Evolutionary conservation across 2,797 vertebrate genomes (phyloP).

Genomic region (Halcyon badia): DNA sequence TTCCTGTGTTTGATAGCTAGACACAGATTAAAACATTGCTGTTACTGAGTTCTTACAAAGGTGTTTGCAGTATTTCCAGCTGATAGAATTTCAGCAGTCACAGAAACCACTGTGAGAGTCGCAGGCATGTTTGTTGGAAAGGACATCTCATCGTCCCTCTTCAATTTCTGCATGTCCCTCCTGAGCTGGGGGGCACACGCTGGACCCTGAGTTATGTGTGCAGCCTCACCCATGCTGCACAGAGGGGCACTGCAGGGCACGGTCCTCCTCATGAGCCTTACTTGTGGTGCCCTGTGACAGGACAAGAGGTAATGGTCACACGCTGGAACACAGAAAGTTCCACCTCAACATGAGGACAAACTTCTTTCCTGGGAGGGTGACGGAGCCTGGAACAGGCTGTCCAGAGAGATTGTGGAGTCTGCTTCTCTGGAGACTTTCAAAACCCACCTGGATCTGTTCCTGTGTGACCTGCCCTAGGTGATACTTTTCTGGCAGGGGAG

Average conservation of each 20-base stretch:
- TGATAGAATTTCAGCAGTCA: neutral
- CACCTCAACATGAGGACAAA: no score
- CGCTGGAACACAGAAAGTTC: no score
- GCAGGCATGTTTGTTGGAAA: neutral
- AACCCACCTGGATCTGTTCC: no score
- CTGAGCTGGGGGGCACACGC: neutral
- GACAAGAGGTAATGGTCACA: no score
- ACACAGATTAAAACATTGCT: neutral
- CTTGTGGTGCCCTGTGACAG: rapidly evolving
- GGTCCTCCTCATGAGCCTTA: rapidly evolving
- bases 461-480: no score
- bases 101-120: neutral
- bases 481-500: no score
- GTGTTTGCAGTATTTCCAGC: neutral
- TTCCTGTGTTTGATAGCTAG: neutral
- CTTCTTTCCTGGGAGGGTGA: no score
- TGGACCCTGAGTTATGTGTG: neutral
- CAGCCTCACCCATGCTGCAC: rapidly evolving
- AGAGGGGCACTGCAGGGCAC: rapidly evolving
- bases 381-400: no score
- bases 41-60: neutral
- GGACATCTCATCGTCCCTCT: neutral
- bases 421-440: no score
- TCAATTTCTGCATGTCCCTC: neutral
- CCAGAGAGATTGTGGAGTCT: no score